Evolutionary conservation across 2,888 invertebrate genomes (phyloP).

Genomic region (Parascotia fuliginaria): DNA sequence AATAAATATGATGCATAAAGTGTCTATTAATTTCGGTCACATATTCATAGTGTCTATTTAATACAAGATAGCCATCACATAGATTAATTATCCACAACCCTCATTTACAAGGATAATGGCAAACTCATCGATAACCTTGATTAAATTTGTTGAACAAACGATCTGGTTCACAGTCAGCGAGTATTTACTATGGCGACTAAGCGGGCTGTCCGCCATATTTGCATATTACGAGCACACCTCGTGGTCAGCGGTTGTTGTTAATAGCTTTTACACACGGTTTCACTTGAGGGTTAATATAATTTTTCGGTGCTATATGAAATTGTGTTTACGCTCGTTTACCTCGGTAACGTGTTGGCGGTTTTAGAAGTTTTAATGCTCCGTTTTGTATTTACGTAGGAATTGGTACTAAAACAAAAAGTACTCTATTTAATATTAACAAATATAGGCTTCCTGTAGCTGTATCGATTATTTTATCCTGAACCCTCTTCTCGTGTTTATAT

Average conservation of each 20-base stretch:
- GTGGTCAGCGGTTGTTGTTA: constrained; percentile 28
- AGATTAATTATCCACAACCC: constrained; percentile 35
- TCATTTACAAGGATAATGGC: constrained; percentile 47
- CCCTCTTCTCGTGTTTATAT: too few species aligned
- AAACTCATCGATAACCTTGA: constrained; percentile 56
- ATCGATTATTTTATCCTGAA: too few species aligned
- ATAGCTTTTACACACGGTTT: constrained; percentile 24
- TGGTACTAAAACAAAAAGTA: too few species aligned
- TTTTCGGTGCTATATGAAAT: constrained; percentile 10
- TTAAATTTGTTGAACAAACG: constrained; percentile 53
- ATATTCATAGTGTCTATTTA: too few species aligned
- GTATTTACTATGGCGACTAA: constrained; percentile 40
- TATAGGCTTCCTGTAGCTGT: too few species aligned
- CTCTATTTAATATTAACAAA: too few species aligned
- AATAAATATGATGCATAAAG: too few species aligned
- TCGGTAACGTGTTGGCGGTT: constrained; percentile 1
- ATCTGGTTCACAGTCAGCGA: constrained; percentile 42
- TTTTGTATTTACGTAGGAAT: too few species aligned
- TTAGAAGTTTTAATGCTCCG: background rate
- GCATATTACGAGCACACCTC: constrained; percentile 38
- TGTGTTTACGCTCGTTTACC: constrained; percentile 8
- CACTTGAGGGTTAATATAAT: constrained; percentile 8
- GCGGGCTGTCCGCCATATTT: constrained; percentile 35
- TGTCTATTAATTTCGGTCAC: too few species aligned
- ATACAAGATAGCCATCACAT: too few species aligned